phyloP scores from a whole-genome alignment of 2,888 invertebrate species.

The Catocala nupta region DNA sequence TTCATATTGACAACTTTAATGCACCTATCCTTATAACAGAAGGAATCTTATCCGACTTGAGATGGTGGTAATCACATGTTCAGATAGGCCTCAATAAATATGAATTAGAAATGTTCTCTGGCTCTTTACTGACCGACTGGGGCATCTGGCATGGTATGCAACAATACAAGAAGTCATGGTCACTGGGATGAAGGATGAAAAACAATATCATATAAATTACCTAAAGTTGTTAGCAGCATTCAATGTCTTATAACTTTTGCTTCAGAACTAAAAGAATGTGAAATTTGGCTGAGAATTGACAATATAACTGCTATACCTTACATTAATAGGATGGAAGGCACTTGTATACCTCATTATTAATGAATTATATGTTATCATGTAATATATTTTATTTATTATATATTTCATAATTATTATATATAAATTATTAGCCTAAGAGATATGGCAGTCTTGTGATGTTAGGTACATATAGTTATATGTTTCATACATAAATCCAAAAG shows the following conservation, averaged over 20 bases:
- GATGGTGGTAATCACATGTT: conserved; percentile 11
- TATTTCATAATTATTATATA: too few species aligned
- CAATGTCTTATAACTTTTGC: conserved; percentile 11
- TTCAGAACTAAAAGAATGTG: too few species aligned
- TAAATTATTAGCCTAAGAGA: conserved; percentile 4
- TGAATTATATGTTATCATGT: too few species aligned
- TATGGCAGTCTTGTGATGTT: conserved; percentile 22
- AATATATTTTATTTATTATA: too few species aligned
- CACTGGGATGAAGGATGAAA: not conserved
- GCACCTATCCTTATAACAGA: not conserved
- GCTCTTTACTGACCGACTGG: conserved; percentile 7
- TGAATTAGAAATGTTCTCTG: conserved; percentile 9
- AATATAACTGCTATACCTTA: conserved; percentile 9
- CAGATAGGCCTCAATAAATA: not conserved
- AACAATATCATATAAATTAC: not conserved
- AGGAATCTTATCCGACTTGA: not conserved
- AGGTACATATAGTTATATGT: conserved; percentile 18
- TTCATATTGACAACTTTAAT: not conserved
- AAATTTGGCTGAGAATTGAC: too few species aligned
- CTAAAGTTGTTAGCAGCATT: not conserved
- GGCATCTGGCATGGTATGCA: conserved; percentile 13
- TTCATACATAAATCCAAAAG: conserved; percentile 19
- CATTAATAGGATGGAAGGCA: conserved; percentile 16
- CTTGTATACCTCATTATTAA: conserved; percentile 3
- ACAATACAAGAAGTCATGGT: not conserved